Evolutionary conservation across 2,113 vertebrate species (phyloP).

Genomic region (Neofelis nebulosa): DNA sequence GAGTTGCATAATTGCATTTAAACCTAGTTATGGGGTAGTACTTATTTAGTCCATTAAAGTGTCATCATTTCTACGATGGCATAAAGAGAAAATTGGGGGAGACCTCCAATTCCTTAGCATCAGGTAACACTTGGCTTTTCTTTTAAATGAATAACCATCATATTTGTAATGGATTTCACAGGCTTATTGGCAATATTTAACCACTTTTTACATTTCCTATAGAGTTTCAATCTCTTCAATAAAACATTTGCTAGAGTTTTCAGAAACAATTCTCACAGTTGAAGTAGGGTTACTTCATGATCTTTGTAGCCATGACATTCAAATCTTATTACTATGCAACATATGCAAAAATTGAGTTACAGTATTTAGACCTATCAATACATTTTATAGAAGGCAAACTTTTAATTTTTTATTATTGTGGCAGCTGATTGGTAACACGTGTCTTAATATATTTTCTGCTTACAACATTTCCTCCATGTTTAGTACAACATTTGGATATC

Average conservation of each 20-base stretch:
- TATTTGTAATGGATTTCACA: neutral
- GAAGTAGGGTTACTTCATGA: neutral
- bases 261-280: neutral
- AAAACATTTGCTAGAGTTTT: neutral
- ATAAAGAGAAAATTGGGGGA: neutral
- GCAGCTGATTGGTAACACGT: neutral
- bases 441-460: neutral
- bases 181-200: neutral
- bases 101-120: neutral
- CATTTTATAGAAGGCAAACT: neutral
- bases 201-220: neutral
- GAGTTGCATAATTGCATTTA: neutral
- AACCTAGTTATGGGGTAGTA: neutral
- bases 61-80: neutral
- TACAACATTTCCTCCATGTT: neutral
- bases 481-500: neutral
- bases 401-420: neutral
- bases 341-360: neutral
- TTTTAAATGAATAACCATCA: neutral
- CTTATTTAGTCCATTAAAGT: neutral
- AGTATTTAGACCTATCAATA: neutral
- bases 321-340: neutral
- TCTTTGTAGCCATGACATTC: neutral
- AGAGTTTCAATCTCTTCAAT: neutral
- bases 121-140: neutral